These are phyloP conservation scores for Steromphala cineraria DNA, from an alignment of 2,888 invertebrate genomes.

Conservation along the genomic window DNA sequence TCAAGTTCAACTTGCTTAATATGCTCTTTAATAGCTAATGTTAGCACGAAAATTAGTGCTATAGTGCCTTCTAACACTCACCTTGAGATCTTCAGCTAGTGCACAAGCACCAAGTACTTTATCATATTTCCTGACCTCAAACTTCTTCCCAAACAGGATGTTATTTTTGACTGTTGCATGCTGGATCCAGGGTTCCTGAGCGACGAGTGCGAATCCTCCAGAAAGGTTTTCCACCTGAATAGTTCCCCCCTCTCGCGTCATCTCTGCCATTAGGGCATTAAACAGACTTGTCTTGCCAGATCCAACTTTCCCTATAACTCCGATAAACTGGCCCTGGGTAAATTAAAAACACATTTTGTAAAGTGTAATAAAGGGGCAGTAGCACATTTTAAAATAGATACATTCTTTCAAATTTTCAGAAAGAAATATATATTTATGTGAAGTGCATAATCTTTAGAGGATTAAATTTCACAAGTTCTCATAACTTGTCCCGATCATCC, in stretches of 20 bases:
- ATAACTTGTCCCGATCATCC: too few species aligned
- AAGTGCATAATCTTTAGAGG: too few species aligned
- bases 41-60: too few species aligned
- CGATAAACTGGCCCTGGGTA: conserved; percentile 78
- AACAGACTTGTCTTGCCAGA: conserved; percentile 93
- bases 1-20: too few species aligned
- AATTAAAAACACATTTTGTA: too few species aligned
- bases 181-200: conserved; percentile 93
- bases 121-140: conserved; percentile 87
- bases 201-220: conserved; percentile 79
- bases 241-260: conserved; percentile 82
- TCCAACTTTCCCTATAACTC: conserved; percentile 91
- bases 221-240: conserved; percentile 81
- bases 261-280: conserved; percentile 89
- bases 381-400: too few species aligned
- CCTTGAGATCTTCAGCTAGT: conserved; percentile 82
- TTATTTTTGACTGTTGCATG: conserved; percentile 93
- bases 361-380: too few species aligned
- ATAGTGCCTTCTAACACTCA: conserved; percentile 38
- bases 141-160: conserved; percentile 92
- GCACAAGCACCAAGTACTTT: conserved; percentile 90
- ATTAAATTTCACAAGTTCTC: too few species aligned
- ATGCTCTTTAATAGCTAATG: too few species aligned
- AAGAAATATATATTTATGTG: too few species aligned
- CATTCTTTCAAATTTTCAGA: too few species aligned